A percentile compares a stretch with the other conserved stretches of the same genome.
phyloP scores from a whole-genome alignment of 2,888 invertebrate genomes.

The Andrena flavipes region DNA sequence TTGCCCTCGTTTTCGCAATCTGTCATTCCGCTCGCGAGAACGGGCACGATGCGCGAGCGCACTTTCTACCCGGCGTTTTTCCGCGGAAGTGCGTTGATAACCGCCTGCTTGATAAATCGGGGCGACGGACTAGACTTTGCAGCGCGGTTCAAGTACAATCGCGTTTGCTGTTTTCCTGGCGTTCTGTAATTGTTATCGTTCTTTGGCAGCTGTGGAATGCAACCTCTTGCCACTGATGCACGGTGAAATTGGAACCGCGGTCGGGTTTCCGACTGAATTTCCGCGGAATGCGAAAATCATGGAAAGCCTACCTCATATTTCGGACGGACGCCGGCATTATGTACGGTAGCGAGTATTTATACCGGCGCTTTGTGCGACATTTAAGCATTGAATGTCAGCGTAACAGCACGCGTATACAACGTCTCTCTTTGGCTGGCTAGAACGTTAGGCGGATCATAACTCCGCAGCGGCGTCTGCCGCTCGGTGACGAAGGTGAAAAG shows the following conservation, averaged over 20 bases:
- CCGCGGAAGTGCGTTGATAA: slow-evolving; percentile 69
- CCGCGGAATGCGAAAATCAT: not conserved
- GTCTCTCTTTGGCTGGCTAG: not conserved
- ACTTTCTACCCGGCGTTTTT: slow-evolving; percentile 61
- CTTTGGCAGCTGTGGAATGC: not conserved
- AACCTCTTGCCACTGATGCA: too few species aligned
- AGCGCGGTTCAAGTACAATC: not conserved
- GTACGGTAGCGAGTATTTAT: slow-evolving; percentile 25
- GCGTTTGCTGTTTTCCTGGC: not conserved
- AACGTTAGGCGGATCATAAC: slow-evolving; percentile 15
- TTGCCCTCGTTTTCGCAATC: slow-evolving; percentile 68
- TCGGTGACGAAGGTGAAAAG: slow-evolving; percentile 46
- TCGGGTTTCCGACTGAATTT: not conserved
- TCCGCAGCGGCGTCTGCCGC: not conserved
- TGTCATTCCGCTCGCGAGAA: slow-evolving; percentile 61
- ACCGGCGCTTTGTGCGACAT: slow-evolving; percentile 24
- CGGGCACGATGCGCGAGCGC: slow-evolving; percentile 65
- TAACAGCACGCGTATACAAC: slow-evolving; percentile 8
- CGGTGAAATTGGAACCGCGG: too few species aligned
- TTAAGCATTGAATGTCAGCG: slow-evolving; percentile 34
- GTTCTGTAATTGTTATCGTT: not conserved
- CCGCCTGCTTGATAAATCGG: slow-evolving; percentile 52
- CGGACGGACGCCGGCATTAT: slow-evolving; percentile 1
- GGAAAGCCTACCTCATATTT: not conserved
- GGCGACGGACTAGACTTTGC: slow-evolving; percentile 9